Percentiles rank a stretch among this genome's conserved stretches.
Conservation (phyloP, 2,113 vertebrate genomes). For the Patagioenas fasciata region DNA sequence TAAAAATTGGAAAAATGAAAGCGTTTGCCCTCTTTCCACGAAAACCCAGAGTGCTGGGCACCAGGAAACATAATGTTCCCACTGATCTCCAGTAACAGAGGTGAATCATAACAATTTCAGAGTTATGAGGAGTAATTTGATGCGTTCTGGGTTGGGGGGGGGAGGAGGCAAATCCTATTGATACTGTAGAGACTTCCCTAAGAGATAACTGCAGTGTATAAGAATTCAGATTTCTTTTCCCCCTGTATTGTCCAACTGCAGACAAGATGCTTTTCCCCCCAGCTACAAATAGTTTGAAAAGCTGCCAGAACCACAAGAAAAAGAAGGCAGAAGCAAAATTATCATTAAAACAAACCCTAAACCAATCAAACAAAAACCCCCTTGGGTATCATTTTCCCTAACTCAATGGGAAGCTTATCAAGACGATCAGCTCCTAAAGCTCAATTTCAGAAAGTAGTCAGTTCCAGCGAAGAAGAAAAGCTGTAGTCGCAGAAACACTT, state of each 20-base stretch:
- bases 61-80: conserved; percentile 18
- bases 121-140: conserved; percentile 2
- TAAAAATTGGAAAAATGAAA: conserved; percentile 44
- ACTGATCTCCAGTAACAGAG: conserved; percentile 11
- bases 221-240: background rate
- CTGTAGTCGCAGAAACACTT: background rate
- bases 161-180: background rate
- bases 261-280: background rate
- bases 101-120: conserved; percentile 22
- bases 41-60: conserved; percentile 10
- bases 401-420: background rate
- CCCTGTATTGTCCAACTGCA: background rate
- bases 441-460: background rate
- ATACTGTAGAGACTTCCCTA: background rate
- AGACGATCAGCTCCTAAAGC: background rate
- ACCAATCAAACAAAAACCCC: background rate
- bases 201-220: background rate
- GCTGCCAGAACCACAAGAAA: background rate
- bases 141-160: background rate
- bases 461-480: background rate
- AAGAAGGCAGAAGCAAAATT: background rate
- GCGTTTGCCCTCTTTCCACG: conserved; percentile 49
- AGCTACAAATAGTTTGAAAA: background rate
- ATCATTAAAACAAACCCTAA: no score
- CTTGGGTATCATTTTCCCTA: background rate